phyloP scores from a whole-genome alignment of 2,113 vertebrate species.

The Pelusios castaneus region DNA sequence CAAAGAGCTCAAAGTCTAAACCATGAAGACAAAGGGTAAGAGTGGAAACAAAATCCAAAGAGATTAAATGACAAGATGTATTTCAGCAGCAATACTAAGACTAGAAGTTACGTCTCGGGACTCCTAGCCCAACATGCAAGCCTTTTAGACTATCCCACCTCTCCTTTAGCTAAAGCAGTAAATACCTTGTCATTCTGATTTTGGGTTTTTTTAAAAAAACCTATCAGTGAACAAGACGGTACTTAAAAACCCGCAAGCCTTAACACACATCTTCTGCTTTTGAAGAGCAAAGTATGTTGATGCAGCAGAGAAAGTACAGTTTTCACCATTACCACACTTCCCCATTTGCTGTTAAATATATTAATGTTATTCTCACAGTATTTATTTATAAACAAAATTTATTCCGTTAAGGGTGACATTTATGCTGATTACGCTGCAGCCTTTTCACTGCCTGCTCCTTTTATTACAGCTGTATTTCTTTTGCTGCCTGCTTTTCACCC shows the following conservation, averaged over 20 bases:
- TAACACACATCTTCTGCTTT: not conserved
- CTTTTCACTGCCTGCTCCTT: slow-evolving; percentile 62
- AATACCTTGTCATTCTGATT: not conserved
- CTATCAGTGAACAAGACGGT: not conserved
- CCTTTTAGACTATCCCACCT: not conserved
- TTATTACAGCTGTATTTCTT: slow-evolving; percentile 69
- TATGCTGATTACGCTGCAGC: slow-evolving; percentile 68
- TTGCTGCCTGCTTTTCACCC: slow-evolving; percentile 45
- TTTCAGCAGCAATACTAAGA: not conserved
- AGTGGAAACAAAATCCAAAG: not conserved
- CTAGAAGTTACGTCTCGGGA: not conserved
- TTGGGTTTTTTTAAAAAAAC: not conserved
- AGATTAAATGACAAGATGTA: not conserved
- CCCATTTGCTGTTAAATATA: slow-evolving; percentile 59
- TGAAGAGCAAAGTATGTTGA: slow-evolving; percentile 43
- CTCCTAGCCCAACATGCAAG: not conserved
- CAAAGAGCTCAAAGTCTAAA: not conserved
- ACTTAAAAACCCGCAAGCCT: not conserved
- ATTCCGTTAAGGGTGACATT: slow-evolving; percentile 62
- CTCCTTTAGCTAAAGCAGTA: not conserved
- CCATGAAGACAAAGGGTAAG: not conserved
- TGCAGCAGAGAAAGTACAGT: not conserved
- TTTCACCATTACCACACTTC: slow-evolving; percentile 30
- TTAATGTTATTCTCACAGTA: slow-evolving; percentile 57
- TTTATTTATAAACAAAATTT: slow-evolving; percentile 73